Evolutionary conservation across 2,113 vertebrate species (phyloP).

Genomic region (Megaceryle torquata): DNA sequence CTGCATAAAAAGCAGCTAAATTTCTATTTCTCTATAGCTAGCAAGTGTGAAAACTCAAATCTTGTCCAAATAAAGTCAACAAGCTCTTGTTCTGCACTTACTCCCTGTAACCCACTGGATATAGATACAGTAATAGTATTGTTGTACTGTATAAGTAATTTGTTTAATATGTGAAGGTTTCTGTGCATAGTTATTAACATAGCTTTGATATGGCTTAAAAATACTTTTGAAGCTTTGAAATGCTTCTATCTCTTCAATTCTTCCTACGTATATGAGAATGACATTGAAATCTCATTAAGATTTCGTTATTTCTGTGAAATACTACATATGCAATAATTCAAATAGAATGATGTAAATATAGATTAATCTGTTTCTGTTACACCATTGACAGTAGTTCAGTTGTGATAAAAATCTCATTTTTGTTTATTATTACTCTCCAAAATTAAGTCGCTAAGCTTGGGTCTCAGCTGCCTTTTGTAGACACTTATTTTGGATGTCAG

Average conservation of each 20-base stretch:
- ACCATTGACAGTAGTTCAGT: not conserved
- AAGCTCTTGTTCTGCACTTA: not conserved
- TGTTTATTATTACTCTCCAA: not conserved
- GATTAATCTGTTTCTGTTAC: not conserved
- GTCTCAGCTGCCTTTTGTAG: not conserved
- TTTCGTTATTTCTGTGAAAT: not conserved
- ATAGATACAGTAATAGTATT: not conserved
- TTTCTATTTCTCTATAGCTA: not conserved
- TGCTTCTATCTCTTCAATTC: not conserved
- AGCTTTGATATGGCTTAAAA: not conserved
- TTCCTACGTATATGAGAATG: not conserved
- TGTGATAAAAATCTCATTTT: not conserved
- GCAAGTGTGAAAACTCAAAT: not conserved
- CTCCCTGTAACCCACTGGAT: not conserved
- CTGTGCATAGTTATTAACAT: not conserved
- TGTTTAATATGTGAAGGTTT: not conserved
- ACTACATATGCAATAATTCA: not conserved
- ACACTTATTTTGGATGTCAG: not conserved
- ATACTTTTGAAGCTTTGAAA: not conserved
- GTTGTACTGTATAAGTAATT: not conserved
- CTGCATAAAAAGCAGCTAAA: not conserved
- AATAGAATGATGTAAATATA: not conserved
- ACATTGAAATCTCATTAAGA: not conserved
- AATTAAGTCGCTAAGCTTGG: not conserved
- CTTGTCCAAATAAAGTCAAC: not conserved